A percentile compares a stretch with the other conserved stretches of the same genome.
Conservation (phyloP, 2,888 invertebrate species). For the Philopedon plagiatum region DNA sequence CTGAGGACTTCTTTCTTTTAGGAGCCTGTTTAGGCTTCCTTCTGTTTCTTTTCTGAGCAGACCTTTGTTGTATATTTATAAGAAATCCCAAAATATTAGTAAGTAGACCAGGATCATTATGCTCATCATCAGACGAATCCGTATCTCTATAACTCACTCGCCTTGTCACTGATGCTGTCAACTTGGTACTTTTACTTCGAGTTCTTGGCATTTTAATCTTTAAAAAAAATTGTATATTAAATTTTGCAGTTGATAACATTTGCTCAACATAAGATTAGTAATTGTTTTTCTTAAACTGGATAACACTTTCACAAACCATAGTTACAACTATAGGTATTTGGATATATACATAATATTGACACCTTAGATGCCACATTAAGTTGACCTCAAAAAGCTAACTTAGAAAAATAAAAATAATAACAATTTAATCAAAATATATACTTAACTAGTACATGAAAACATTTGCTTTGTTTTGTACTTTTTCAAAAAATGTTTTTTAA, state of each 20-base stretch:
- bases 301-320: background rate
- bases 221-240: background rate
- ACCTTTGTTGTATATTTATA: constrained; percentile 12
- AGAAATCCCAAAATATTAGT: constrained; percentile 15
- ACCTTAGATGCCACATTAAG: too few species aligned
- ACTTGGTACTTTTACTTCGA: background rate
- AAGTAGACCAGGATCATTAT: background rate
- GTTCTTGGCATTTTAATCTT: background rate
- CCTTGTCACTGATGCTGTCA: background rate
- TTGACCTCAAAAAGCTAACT: too few species aligned
- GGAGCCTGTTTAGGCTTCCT: background rate
- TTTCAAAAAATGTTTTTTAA: too few species aligned
- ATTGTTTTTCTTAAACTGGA: too few species aligned
- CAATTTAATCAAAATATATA: too few species aligned
- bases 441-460: too few species aligned
- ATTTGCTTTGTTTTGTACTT: too few species aligned
- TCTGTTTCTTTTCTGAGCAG: constrained; percentile 7
- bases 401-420: too few species aligned
- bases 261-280: too few species aligned
- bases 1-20: background rate
- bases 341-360: too few species aligned
- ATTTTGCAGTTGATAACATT: too few species aligned
- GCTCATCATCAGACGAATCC: constrained; percentile 4
- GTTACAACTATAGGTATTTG: too few species aligned
- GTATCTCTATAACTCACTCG: background rate